Base-by-base conservation (phyloP, 2,797 vertebrate genomes). In the Cygnus olor region DNA sequence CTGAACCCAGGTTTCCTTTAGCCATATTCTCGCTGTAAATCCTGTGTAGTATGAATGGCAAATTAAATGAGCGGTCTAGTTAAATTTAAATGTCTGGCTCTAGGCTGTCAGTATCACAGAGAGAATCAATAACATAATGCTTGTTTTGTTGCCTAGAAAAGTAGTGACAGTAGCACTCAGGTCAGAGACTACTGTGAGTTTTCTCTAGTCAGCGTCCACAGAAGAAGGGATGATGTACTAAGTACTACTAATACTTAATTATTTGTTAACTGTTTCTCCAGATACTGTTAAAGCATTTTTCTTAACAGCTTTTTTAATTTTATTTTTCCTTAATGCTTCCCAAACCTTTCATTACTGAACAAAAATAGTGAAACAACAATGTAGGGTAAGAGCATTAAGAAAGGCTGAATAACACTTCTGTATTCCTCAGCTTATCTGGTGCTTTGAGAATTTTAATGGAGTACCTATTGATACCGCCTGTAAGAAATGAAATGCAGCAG, bases 401-500 rank as follows among this genome's bases (percentile, higher is more conserved):
- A 69, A 14, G 38, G 78, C 78, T 71, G 70, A 57, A 80, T 80
- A 78, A 12, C 30, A n/a, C 6, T 38, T 78, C 16, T 74, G 11
- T 69, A 63, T 85, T 91, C 12, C 49, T 63, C 22, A 85, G 51
- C 25, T 54, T 77, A 8, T 61, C 36, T 32, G 34, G 14, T 36
- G 57, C 81, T 93, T 78, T 78, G 45, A 78, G 51, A 85, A 53
- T 79, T 74, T 88, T 87, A 70, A 30, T 47, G 64, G 32, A 49
- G 8, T 47, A 9, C 64, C 36, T 77, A 57, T 89, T 94, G 94
- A 93, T 85, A 53, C 20, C 38, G 85, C 60, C 70, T 90, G 30
- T 34, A 86, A 88, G 76, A 77, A 93, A 96, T 53, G 44, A 93
- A 93, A 96, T 96, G 80, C 85, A 93, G 38, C 77, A 88, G n/a